Evolutionary conservation across 1,140 invertebrate species (phyloP), one percentile per base, ranked within the genome.

Genomic region (Drosophila suzukii): DNA sequence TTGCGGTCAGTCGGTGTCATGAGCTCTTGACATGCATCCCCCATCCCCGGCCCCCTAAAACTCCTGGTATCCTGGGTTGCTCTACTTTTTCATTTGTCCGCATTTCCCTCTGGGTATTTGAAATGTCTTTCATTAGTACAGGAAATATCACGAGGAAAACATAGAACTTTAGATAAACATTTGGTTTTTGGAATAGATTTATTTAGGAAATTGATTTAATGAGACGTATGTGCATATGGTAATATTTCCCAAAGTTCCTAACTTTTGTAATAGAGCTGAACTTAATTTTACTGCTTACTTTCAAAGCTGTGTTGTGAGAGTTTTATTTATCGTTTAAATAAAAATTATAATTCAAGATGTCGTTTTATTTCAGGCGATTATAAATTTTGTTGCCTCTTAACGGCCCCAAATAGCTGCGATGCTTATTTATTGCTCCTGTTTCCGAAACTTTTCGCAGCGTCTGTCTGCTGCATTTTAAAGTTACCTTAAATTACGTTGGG

Each of bases 1-100:
- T 47, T 78, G 75, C 63, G 75, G 75, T 77, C 75, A 78, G 65
- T 78, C 66, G 70, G 74, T 78, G 75, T 78, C 75, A 78, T 78
- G 75, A 56, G 75, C 66, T 78, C 55, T 59, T 78, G 75, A 78
- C 74, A 77, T 77, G 75, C 54, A 75, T 54, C 59, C 44, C 63
- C 36, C 65, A 11, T n/a, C 60, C 36, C 44, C 34, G 10, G 10
- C 30, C 49, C 49, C 13, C 38, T 46, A 7, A 7, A 58, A 59
- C 30, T 36, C 38, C 30, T 54, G 32, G 27, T 43, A 30, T 41
- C 36, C 41, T 49, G 36, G 32, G 73, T 46, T 54, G 51, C 27
- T 65, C 72, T 27, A 74, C 38, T 55, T 76, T 66, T 75, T 27
- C 7, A 13, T 24, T 15, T 32, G 41, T 34, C 71, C 36, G 27